Conservation (phyloP, 92 coral and sea anemone species). For the Zoanthus sansibaricus region DNA sequence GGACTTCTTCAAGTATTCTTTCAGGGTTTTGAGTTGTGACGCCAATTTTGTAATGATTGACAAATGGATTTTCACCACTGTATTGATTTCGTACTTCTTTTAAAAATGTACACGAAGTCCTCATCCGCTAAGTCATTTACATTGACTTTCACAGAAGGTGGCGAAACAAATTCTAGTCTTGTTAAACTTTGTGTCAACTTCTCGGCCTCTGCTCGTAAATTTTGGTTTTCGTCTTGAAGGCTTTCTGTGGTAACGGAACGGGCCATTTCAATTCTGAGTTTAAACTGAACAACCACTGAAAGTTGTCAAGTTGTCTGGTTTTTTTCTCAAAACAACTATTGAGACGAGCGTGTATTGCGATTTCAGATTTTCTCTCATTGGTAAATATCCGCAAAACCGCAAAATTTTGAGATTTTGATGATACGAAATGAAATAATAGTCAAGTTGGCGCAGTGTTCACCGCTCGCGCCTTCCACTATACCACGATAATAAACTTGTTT, state of each 20-base stretch:
- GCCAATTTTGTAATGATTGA: slow-evolving; percentile 15
- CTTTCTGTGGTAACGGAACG: background rate
- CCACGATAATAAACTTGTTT: no score
- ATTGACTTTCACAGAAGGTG: background rate
- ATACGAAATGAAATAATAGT: background rate
- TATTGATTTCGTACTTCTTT: background rate
- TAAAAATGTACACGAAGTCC: slow-evolving; percentile 11
- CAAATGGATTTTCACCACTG: background rate
- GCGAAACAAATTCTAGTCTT: slow-evolving; percentile 22
- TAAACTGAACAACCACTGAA: background rate
- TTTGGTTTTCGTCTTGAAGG: slow-evolving; percentile 9
- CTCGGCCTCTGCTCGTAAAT: background rate
- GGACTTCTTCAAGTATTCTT: background rate
- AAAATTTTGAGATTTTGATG: background rate
- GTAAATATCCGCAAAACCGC: background rate
- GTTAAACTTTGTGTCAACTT: background rate
- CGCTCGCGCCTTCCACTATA: no score
- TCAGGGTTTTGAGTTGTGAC: slow-evolving; percentile 6
- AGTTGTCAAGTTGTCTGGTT: no score
- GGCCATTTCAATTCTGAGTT: background rate
- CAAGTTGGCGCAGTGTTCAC: no score
- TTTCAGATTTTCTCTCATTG: background rate
- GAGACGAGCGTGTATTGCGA: background rate
- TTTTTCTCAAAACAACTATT: background rate
- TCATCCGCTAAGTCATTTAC: background rate